phyloP scores from a whole-genome alignment of 2,797 vertebrate species.

The Octomys mimax region DNA sequence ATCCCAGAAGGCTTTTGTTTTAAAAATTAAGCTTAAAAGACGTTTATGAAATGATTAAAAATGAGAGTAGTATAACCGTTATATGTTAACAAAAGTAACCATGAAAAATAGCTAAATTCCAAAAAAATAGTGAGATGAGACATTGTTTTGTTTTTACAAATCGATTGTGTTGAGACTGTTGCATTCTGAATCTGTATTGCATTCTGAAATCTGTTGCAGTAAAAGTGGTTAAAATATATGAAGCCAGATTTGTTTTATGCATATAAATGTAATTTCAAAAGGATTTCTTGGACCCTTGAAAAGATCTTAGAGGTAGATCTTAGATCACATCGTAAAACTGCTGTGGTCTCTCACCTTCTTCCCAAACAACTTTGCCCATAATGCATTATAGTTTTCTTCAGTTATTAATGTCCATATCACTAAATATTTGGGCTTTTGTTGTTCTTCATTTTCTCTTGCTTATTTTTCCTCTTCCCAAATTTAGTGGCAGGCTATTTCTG shows the following conservation, averaged over 20 bases:
- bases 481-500: not conserved
- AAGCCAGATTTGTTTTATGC: not conserved
- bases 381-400: constrained; percentile 54
- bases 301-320: not conserved
- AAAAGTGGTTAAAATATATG: constrained; percentile 43
- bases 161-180: not conserved
- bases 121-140: not conserved
- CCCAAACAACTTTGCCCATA: not conserved
- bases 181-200: constrained; percentile 42
- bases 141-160: constrained; percentile 36
- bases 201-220: not conserved
- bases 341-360: constrained; percentile 14
- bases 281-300: not conserved
- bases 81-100: constrained; percentile 10
- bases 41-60: constrained; percentile 2
- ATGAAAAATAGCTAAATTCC: constrained; percentile 23
- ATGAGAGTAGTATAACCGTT: not conserved
- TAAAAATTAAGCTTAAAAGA: not conserved
- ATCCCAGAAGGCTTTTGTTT: not conserved
- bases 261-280: not conserved
- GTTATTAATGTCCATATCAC: not conserved
- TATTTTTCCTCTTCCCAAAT: constrained; percentile 17
- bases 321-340: constrained; percentile 27
- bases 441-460: not conserved
- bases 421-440: not conserved